phyloP scores from a whole-genome alignment of 2,113 vertebrate species.

The Hymenochirus boettgeri region DNA sequence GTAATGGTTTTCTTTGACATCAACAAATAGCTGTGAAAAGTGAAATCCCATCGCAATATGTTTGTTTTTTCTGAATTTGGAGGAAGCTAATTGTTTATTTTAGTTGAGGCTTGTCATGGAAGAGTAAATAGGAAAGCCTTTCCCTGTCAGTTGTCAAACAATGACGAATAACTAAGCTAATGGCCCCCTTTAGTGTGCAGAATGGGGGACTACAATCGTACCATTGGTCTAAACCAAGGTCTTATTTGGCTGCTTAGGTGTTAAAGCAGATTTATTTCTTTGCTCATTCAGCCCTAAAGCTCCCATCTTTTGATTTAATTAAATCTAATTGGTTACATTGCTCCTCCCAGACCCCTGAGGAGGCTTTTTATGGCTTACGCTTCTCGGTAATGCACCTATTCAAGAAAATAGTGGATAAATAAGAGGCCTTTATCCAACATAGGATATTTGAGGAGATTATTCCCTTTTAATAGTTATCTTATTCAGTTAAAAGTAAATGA shows the following conservation, averaged over 20 bases:
- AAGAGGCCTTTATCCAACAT: slow-evolving; percentile 60
- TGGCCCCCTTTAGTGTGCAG: slow-evolving; percentile 74
- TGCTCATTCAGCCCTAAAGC: slow-evolving; percentile 74
- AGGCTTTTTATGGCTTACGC: slow-evolving; percentile 80
- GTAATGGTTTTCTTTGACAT: slow-evolving; percentile 38
- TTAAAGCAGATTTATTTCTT: slow-evolving; percentile 80
- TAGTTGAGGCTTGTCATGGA: slow-evolving; percentile 64
- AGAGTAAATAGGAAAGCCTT: slow-evolving; percentile 63
- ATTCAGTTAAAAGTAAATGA: slow-evolving; percentile 72
- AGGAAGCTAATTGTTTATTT: slow-evolving; percentile 67
- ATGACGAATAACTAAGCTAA: slow-evolving; percentile 77
- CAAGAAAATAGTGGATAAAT: slow-evolving; percentile 71
- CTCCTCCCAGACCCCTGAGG: slow-evolving; percentile 76
- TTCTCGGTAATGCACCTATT: slow-evolving; percentile 74
- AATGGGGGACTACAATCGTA: slow-evolving; percentile 70
- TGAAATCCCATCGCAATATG: slow-evolving; percentile 50
- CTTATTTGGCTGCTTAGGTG: slow-evolving; percentile 77
- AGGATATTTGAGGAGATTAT: slow-evolving; percentile 70
- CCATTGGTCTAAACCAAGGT: slow-evolving; percentile 63
- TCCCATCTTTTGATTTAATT: slow-evolving; percentile 92
- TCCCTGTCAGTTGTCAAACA: slow-evolving; percentile 72
- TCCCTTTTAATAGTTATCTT: slow-evolving; percentile 68
- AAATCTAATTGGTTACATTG: slow-evolving; percentile 89
- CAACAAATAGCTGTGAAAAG: slow-evolving; percentile 50
- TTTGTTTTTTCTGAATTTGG: slow-evolving; percentile 63